These are phyloP conservation scores for Zaprionus lineosus DNA, from an alignment of 2,888 invertebrate species.

Conservation along the genomic window DNA sequence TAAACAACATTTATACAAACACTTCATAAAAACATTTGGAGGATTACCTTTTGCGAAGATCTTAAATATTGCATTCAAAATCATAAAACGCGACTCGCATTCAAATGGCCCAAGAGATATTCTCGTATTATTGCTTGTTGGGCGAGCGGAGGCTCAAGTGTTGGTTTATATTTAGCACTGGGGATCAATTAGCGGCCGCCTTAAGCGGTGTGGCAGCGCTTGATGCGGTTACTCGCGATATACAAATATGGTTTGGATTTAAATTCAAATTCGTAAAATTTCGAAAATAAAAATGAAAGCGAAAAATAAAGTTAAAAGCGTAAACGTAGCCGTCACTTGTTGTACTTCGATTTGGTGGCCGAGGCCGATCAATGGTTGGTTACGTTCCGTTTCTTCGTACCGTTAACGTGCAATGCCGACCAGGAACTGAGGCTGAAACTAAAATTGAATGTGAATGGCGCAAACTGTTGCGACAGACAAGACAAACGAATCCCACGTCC, in stretches of 20 bases:
- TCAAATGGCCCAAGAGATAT: slow-evolving; percentile 22
- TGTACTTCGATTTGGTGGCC: slow-evolving; percentile 30
- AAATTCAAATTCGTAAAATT: no score
- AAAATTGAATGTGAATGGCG: slow-evolving; percentile 37
- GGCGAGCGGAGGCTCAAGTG: slow-evolving; percentile 2
- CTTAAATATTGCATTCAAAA: slow-evolving; percentile 13
- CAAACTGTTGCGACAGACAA: slow-evolving; percentile 68
- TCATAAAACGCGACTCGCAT: slow-evolving; percentile 17
- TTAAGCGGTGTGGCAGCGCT: no score
- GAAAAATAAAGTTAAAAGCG: not conserved
- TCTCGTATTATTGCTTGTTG: slow-evolving; percentile 15
- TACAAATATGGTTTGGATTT: not conserved
- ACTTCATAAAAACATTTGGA: slow-evolving; percentile 7
- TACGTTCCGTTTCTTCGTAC: slow-evolving; percentile 40
- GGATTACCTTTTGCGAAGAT: slow-evolving; percentile 23
- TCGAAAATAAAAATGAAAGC: no score
- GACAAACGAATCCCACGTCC: slow-evolving; percentile 32
- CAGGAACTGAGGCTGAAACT: slow-evolving; percentile 67
- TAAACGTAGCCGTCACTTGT: slow-evolving; percentile 60
- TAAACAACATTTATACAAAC: no score
- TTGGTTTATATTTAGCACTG: slow-evolving; percentile 18
- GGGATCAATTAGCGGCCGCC: slow-evolving; percentile 5
- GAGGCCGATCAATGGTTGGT: slow-evolving; percentile 5
- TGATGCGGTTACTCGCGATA: slow-evolving; percentile 2
- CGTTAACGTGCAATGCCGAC: slow-evolving; percentile 67